Evolutionary conservation across 2,113 vertebrate genomes (phyloP), one percentile per base, ranked within the genome.

Genomic region (Philantomba maxwellii): DNA sequence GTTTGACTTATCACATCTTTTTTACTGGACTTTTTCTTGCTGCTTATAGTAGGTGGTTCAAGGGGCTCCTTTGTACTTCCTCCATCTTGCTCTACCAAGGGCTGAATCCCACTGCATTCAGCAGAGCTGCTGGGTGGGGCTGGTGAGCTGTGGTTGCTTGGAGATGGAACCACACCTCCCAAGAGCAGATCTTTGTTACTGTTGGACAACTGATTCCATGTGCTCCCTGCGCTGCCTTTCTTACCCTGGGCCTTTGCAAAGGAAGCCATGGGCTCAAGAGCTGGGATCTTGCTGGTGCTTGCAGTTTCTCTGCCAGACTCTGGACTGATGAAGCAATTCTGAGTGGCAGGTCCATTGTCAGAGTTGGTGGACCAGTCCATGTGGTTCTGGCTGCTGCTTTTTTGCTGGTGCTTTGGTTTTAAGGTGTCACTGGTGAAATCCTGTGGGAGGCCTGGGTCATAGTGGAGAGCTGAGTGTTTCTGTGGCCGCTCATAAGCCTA

Each of bases 361-460:
- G 99, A 98, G 96, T 98, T 99, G 5, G 98, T 95, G 97, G 99
- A 99, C 99, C 99, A 99, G 97, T 99, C 99, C 87, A 99, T 98
- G 97, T 99, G 99, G 98, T 99, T 99, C 98, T 99, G 99, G 98
- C 97, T 99, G 98, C 98, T 98, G 98, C 98, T 99, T 99, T 99
- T 99, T 97, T 99, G 99, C 99, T 99, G 99, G 98, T 99, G 99
- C 98, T 99, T 99, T 99, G 99, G 99, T 98, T 99, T 99, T 99
- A 99, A 98, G 99, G 99, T 99, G 98, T 99, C 99, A 98, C 99
- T 94, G 98, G 99, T 99, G 98, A 99, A 99, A 98, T 99, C 99
- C 98, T 99, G 99, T 97, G 99, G 99, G 97, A 98, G 98, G 93
- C 99, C 98, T 4, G 99, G 98, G 96, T 99, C 99, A 94, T 98